Evolutionary conservation across 35 echinoderm and acorn worm species (phyloP), one percentile per base, ranked within the genome.

Genomic region (Apostichopus californicus): DNA sequence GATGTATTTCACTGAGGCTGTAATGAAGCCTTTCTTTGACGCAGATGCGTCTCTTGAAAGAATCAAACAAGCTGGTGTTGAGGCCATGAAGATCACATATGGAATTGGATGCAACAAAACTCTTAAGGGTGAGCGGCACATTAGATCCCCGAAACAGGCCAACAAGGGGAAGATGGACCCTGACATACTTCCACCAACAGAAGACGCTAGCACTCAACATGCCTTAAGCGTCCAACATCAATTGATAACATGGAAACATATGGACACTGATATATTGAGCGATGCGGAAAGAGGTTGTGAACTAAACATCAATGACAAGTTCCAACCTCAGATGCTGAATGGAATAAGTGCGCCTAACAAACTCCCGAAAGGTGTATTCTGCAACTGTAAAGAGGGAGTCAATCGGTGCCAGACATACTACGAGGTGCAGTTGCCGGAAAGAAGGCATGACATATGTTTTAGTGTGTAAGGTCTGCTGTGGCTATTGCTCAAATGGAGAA

Each of bases 141-240:
- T n/a, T n/a, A 61, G 2, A 61, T 87, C 66, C 55, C 84, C 3
- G 56, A 87, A 87, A 87, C 78, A 87, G 56, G 54, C 7, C 60
- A 59, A 56, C 53, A 66, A 7, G 9, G 84, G 56, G 0, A 87
- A 64, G 84, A 56, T 87, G 57, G 84, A 87, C 53, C 84, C 57
- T 46, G 56, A 87, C 0, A 87, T 58, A 87, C 84, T 87, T 56
- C 84, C 84, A 87, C 84, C 56, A 87, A 87, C 84, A 87, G 84
- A 87, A 56, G 84, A 87, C 60, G 84, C 84, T n/a, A 58, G 56
- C 84, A 87, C 53, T 87, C 84, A 87, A 9, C 84, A 87, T 87
- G 84, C 84, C 6, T 55, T 87, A 87, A 87, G 84, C 5, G 84
- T 58, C 6, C 84, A 87, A 53, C 56, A 87, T 68, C 84, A 87